Conservation (phyloP, 2,797 vertebrate genomes). For the Heterohyrax brucei region DNA sequence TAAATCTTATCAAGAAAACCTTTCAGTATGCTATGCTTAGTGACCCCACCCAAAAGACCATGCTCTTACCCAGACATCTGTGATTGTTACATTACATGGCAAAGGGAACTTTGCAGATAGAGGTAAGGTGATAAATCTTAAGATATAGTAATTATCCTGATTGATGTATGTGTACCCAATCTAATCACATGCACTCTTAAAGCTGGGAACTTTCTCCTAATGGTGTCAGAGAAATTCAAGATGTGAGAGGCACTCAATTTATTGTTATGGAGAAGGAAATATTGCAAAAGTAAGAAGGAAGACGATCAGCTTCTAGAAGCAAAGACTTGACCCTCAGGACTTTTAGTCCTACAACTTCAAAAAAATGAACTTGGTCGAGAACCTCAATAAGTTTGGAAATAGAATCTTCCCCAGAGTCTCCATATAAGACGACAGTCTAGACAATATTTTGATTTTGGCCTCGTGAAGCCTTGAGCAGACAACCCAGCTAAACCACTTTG, state of each 20-base stretch:
- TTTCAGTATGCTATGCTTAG: not conserved
- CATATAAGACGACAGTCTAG: not conserved
- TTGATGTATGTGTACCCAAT: not conserved
- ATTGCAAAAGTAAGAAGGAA: not conserved
- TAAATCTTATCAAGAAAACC: slow-evolving; percentile 20
- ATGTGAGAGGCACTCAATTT: not conserved
- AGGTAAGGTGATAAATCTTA: slow-evolving; percentile 16
- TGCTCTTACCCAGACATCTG: not conserved
- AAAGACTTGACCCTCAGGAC: not conserved
- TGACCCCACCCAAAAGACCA: not conserved
- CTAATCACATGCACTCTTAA: not conserved
- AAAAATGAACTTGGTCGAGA: slow-evolving; percentile 15
- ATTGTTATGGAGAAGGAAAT: not conserved
- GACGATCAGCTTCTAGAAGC: not conserved
- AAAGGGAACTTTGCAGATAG: not conserved
- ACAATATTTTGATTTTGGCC: not conserved
- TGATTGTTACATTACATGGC: not conserved
- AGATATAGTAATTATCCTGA: not conserved
- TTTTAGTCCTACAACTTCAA: not conserved
- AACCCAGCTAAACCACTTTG: not conserved
- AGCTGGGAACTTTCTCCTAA: not conserved
- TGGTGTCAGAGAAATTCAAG: not conserved
- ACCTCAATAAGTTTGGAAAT: not conserved
- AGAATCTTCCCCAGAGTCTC: not conserved
- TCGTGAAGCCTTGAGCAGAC: not conserved